A percentile compares a stretch with the other conserved stretches of the same genome.
phyloP scores from a whole-genome alignment of 2,113 vertebrate species.

The Austrofundulus limnaeus region DNA sequence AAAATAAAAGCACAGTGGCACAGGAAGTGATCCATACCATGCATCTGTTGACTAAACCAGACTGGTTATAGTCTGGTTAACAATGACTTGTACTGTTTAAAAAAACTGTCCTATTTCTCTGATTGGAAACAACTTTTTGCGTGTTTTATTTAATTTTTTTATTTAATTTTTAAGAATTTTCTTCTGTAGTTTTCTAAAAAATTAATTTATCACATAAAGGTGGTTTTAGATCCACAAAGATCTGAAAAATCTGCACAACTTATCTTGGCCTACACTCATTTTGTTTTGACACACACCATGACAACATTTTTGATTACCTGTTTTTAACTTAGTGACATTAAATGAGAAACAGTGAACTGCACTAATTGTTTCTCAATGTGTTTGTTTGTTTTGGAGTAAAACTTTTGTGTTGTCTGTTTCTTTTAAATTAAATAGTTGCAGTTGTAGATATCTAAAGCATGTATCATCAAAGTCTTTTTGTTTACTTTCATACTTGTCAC shows the following conservation, averaged over 20 bases:
- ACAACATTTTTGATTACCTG: no score
- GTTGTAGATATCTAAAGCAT: background rate
- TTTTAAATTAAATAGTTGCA: background rate
- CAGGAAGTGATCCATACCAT: background rate
- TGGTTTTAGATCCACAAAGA: no score
- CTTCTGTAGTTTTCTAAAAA: no score
- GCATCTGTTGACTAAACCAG: background rate
- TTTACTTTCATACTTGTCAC: constrained; percentile 29
- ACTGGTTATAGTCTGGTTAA: no score
- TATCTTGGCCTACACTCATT: no score
- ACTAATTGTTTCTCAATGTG: background rate
- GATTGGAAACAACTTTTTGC: background rate
- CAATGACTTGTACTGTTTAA: background rate
- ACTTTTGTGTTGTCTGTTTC: background rate
- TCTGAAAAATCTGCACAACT: no score
- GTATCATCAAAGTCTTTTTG: background rate
- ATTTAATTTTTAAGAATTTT: no score
- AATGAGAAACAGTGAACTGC: no score
- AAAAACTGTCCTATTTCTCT: background rate
- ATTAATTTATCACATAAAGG: no score
- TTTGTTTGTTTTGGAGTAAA: background rate
- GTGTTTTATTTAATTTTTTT: background rate
- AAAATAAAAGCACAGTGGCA: background rate
- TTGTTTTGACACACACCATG: no score
- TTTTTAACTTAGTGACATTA: no score